A percentile compares a stretch with the other conserved stretches of the same genome.
Evolutionary conservation across 2,888 invertebrate species (phyloP).

Genomic region (Lordiphosa fenestrarum): DNA sequence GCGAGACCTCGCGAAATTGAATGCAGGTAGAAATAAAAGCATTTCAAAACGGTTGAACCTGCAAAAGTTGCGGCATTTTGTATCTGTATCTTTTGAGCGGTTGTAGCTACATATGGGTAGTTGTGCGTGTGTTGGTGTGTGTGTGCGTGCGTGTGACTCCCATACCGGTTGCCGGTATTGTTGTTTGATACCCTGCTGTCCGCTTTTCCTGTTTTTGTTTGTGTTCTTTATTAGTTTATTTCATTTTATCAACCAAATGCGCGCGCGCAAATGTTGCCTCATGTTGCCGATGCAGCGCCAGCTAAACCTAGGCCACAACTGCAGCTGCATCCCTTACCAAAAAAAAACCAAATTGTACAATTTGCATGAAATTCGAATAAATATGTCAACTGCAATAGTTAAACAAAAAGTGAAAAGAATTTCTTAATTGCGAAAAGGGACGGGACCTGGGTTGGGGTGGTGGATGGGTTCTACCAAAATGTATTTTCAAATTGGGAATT

Average conservation of each 20-base stretch:
- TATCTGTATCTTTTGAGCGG: slow-evolving; percentile 25
- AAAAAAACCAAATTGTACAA: slow-evolving; percentile 33
- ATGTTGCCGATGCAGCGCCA: too few relatives aligned
- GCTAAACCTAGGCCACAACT: too few relatives aligned
- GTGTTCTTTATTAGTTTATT: too few relatives aligned
- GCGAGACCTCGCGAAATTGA: slow-evolving; percentile 31
- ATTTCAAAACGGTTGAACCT: slow-evolving; percentile 55
- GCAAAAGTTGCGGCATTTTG: slow-evolving; percentile 61
- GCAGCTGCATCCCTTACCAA: too few relatives aligned
- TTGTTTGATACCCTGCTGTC: slow-evolving; percentile 12
- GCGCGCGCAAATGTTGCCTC: too few relatives aligned
- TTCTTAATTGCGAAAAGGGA: slow-evolving; percentile 18
- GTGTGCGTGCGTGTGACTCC: slow-evolving; percentile 2
- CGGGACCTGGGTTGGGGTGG: too few relatives aligned
- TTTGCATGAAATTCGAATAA: slow-evolving; percentile 80
- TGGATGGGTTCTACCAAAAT: too few relatives aligned
- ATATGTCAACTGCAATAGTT: slow-evolving; percentile 71
- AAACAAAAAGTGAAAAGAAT: slow-evolving; percentile 42
- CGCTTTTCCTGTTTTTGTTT: slow-evolving; percentile 26
- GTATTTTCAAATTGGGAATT: too few relatives aligned
- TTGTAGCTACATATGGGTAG: neutral
- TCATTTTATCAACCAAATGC: too few relatives aligned
- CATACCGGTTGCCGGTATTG: slow-evolving; percentile 27
- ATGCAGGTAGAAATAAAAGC: slow-evolving; percentile 53
- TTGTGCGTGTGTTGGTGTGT: slow-evolving; percentile 16